Percentiles rank a stretch among this genome's conserved stretches.
phyloP scores from a whole-genome alignment of 2,797 vertebrate species.

The Selene dorsalis region DNA sequence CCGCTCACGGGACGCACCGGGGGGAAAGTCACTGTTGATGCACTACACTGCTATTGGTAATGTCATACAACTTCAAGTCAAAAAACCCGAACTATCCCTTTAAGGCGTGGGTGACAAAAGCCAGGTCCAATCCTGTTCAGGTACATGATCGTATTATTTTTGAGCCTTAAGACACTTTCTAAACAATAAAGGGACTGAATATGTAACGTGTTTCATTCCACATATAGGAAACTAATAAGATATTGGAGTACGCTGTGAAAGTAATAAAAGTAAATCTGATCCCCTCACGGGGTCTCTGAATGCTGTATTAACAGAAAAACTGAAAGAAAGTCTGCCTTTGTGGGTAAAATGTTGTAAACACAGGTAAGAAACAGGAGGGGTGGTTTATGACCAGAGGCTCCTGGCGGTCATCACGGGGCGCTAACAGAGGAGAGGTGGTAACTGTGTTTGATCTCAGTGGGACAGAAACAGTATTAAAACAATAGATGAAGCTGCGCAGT shows the following conservation, averaged over 20 bases:
- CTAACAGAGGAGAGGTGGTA: constrained; percentile 39
- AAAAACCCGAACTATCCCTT: too few species aligned
- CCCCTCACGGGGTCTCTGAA: neutral
- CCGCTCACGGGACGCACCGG: too few species aligned
- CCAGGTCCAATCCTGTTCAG: too few species aligned
- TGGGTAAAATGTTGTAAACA: constrained; percentile 36
- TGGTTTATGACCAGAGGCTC: constrained; percentile 60
- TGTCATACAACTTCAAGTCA: too few species aligned
- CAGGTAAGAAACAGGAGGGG: constrained; percentile 26
- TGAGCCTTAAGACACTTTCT: neutral
- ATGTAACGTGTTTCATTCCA: neutral
- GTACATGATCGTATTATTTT: neutral
- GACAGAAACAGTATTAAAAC: constrained; percentile 66
- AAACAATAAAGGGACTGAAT: neutral
- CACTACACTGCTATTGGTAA: too few species aligned
- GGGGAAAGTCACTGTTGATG: too few species aligned
- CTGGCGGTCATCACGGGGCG: constrained; percentile 49
- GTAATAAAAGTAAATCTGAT: constrained; percentile 18
- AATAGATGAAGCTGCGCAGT: constrained; percentile 51
- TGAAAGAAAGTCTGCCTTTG: constrained; percentile 41
- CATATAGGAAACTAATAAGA: neutral
- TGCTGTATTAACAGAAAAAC: constrained; percentile 14
- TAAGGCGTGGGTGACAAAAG: too few species aligned
- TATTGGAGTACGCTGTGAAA: neutral
- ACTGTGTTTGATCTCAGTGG: constrained; percentile 73